These are phyloP conservation scores for Porites cylindrica DNA, from an alignment of 92 coral and sea anemone species.

Conservation along the genomic window DNA sequence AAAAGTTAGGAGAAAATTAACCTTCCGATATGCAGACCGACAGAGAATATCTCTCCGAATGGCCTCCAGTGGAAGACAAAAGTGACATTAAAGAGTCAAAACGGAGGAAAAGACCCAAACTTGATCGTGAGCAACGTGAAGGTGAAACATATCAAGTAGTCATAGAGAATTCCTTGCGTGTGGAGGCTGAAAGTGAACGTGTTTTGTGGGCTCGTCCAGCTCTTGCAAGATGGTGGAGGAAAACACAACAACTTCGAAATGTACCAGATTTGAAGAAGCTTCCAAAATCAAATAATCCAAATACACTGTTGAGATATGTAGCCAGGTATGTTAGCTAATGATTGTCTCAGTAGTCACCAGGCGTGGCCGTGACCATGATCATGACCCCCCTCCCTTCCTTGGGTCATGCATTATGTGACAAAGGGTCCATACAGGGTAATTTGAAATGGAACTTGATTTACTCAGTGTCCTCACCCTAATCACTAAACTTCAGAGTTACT, in stretches of 20 bases:
- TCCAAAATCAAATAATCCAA: conserved; percentile 63
- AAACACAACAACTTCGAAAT: not conserved
- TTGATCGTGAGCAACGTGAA: not conserved
- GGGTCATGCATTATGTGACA: no score
- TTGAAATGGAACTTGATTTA: no score
- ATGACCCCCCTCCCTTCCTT: no score
- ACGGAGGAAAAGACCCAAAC: conserved; percentile 11
- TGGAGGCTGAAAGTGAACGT: not conserved
- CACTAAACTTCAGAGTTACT: no score
- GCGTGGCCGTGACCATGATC: no score
- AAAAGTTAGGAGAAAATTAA: not conserved
- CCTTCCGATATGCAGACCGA: not conserved
- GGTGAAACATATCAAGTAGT: not conserved
- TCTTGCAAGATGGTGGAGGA: conserved; percentile 68
- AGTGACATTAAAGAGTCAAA: not conserved
- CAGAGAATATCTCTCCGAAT: conserved; percentile 41
- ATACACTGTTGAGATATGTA: conserved; percentile 53
- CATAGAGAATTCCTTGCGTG: not conserved
- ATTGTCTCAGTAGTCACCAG: no score
- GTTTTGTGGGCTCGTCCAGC: conserved; percentile 53
- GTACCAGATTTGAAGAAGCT: not conserved
- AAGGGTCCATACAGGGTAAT: no score
- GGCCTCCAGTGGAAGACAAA: conserved; percentile 31
- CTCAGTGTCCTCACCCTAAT: no score
- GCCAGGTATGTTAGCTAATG: conserved; percentile 45